Base-by-base conservation (phyloP, 1,140 invertebrate genomes). In the Centruroides sculpturatus region DNA sequence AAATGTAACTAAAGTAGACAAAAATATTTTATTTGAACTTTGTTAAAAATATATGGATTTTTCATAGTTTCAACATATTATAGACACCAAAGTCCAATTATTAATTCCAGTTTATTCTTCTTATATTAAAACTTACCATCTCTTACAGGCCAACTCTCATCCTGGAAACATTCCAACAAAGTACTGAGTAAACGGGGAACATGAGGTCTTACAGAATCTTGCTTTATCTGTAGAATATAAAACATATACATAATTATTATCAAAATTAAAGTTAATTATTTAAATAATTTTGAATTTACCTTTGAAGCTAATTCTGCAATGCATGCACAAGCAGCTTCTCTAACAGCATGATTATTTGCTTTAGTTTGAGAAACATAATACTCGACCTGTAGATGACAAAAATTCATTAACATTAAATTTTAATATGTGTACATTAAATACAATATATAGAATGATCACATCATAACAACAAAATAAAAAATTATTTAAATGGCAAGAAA, bases 101-200 rank as follows among this genome's bases (percentile, higher is more conserved):
- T 23, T 23, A 23, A 23, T 23, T 23, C 2, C 2, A 23, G 23
- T 23, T 23, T 23, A 23, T 23, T 23, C 23, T 23, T 23, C 23
- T 23, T 23, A 23, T 23, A 23, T 23, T 23, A 23, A 23, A 41
- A 51, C 12, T 70, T 69, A 80, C 78, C 77, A 73, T 81, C 80
- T 69, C 80, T 68, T 23, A 81, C 80, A 54, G 79, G 79, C 80
- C 80, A 81, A 61, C 77, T 80, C 59, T 80, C 76, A 73, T 81
- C 80, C 65, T 73, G 71, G 67, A 80, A 81, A 66, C 78, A 80
- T 1, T 73, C 66, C 11, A 78, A 60, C 3, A 81, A 67, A 3
- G 78, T 74, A 36, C 76, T 67, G 13, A 81, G 60, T 5, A 81
- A 66, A 41, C 60, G 60, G 10, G 69, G 57, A 35, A 80, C 74